These are phyloP conservation scores for Listrodromus nycthemerus DNA, from an alignment of 2,888 invertebrate genomes.

Conservation along the genomic window DNA sequence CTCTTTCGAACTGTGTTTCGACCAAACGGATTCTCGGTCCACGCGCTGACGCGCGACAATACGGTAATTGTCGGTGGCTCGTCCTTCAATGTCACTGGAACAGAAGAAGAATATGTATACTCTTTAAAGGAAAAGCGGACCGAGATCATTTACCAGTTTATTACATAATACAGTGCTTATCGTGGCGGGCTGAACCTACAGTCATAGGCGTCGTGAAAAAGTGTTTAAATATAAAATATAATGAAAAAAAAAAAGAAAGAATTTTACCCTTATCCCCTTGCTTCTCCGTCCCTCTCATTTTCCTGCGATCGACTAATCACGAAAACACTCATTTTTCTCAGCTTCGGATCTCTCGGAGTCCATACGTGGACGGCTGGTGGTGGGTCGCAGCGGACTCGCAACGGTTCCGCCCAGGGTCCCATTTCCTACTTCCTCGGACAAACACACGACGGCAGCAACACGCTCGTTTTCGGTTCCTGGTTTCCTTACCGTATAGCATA, in stretches of 20 bases:
- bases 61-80: constrained; percentile 71
- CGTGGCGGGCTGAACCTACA: too few relatives aligned
- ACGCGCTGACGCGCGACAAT: constrained; percentile 63
- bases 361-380: constrained; percentile 26
- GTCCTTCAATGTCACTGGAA: constrained; percentile 61
- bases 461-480: constrained; percentile 72
- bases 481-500: constrained; percentile 69
- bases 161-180: too few relatives aligned
- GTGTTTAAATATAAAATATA: background rate
- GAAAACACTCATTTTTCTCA: constrained; percentile 76
- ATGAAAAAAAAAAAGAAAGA: background rate
- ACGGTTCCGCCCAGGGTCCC: constrained; percentile 68
- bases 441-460: constrained; percentile 47
- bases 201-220: too few relatives aligned
- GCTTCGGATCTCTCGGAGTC: constrained; percentile 39
- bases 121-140: constrained; percentile 49
- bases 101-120: constrained; percentile 21
- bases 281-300: constrained; percentile 10
- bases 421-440: constrained; percentile 77
- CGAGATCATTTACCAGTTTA: constrained; percentile 7
- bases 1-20: constrained; percentile 65
- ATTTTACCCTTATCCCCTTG: constrained; percentile 9
- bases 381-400: constrained; percentile 54
- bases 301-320: constrained; percentile 72
- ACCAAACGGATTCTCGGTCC: constrained; percentile 74